phyloP scores from a whole-genome alignment of 2,888 invertebrate species.

The Gisinianus flammeolus region DNA sequence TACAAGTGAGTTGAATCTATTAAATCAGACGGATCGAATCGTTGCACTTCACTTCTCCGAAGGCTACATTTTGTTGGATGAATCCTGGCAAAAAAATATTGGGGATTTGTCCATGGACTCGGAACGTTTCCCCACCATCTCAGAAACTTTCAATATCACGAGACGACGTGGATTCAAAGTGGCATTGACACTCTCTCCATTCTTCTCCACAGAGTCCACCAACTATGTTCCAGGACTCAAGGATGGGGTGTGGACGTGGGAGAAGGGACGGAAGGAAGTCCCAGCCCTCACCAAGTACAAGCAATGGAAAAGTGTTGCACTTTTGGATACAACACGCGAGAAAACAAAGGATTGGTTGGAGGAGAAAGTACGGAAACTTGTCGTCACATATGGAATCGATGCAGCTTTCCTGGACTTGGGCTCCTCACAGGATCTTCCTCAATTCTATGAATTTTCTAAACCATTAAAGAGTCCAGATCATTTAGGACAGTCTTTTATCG shows the following conservation, averaged over 20 bases:
- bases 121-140: slow-evolving; percentile 76
- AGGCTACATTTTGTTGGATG: slow-evolving; percentile 62
- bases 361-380: slow-evolving; percentile 73
- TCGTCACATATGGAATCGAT: slow-evolving; percentile 78
- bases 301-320: slow-evolving; percentile 76
- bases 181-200: slow-evolving; percentile 88
- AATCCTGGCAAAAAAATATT: slow-evolving; percentile 70
- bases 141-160: slow-evolving; percentile 78
- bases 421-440: slow-evolving; percentile 83
- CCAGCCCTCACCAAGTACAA: slow-evolving; percentile 84
- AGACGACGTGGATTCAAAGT: slow-evolving; percentile 85
- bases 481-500: slow-evolving; percentile 76
- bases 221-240: slow-evolving; percentile 82
- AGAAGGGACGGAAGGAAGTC: slow-evolving; percentile 67
- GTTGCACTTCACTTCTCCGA: slow-evolving; percentile 78
- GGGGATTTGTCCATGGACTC: slow-evolving; percentile 87
- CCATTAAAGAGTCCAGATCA: slow-evolving; percentile 80
- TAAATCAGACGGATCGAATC: slow-evolving; percentile 82
- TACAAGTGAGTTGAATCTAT: slow-evolving; percentile 73
- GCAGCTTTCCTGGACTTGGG: slow-evolving; percentile 84
- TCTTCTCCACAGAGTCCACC: slow-evolving; percentile 78
- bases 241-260: slow-evolving; percentile 77
- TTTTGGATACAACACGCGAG: slow-evolving; percentile 85
- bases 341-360: slow-evolving; percentile 80
- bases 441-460: slow-evolving; percentile 75